These are phyloP conservation scores for Mesorhabditis spiculigera DNA, from an alignment of 2,888 invertebrate genomes.

Conservation along the genomic window DNA sequence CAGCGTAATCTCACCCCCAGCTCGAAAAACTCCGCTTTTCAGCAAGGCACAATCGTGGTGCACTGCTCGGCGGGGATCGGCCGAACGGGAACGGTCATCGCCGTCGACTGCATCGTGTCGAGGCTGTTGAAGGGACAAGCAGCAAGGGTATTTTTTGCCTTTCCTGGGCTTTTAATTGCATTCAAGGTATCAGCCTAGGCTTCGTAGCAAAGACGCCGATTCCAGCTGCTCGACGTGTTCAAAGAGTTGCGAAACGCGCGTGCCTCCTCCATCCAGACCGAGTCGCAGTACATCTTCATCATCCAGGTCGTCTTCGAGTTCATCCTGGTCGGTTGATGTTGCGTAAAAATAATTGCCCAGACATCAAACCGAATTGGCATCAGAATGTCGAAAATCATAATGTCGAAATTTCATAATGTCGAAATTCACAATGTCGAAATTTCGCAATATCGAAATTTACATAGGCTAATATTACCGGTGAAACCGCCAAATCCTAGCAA, in stretches of 20 bases:
- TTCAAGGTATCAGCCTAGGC: too few species aligned
- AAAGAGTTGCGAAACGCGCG: slow-evolving; percentile 12
- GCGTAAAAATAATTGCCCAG: too few species aligned
- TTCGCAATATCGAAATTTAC: too few species aligned
- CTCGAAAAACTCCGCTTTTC: background rate
- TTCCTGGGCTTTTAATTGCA: too few species aligned
- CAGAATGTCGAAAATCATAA: too few species aligned
- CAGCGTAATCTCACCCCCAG: too few species aligned
- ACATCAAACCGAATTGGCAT: too few species aligned
- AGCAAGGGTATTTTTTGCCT: background rate
- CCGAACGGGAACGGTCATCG: background rate
- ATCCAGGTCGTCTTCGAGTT: slow-evolving; percentile 7
- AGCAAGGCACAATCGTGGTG: slow-evolving; percentile 4
- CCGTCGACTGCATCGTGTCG: background rate
- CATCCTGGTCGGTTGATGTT: background rate
- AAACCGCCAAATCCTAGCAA: too few species aligned
- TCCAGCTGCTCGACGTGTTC: slow-evolving; percentile 12
- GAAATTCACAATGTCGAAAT: too few species aligned
- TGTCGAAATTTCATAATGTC: too few species aligned
- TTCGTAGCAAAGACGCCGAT: background rate
- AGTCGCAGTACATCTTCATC: slow-evolving; percentile 16
- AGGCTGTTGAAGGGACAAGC: background rate
- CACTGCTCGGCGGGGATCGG: slow-evolving; percentile 6
- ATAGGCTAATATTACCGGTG: too few species aligned
- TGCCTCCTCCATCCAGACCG: slow-evolving; percentile 17